Evolutionary conservation across 1,140 invertebrate genomes (phyloP), one percentile per base, ranked within the genome.

Genomic region (Andricus grossulariae): DNA sequence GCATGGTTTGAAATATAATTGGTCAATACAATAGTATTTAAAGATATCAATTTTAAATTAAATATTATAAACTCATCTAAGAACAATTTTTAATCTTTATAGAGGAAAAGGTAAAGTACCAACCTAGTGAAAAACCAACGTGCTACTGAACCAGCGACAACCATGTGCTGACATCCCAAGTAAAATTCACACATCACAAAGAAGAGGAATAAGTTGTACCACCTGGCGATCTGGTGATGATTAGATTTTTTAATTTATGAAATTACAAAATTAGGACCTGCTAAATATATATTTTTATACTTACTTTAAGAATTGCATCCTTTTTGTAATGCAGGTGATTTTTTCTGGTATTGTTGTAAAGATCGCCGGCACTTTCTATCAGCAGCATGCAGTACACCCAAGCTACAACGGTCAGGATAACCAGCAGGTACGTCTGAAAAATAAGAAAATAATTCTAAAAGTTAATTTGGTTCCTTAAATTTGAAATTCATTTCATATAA

Each of bases 101-200:
- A 50, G 12, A 57, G 2, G 57, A 72, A 72, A 49, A 54, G n/a
- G 70, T 66, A 21, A 51, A 72, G 49, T 60, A 51, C 71, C 73
- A 89, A 96, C 95, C 95, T 94, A 25, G 94, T 94, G 83, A 96
- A 97, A 85, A 95, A 97, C 96, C 96, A 97, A 13, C 91, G 92
- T 0, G 94, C 92, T 11, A 97, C 94, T 45, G 95, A 93, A n/a
- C 95, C 95, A 52, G 95, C 95, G 55, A 97, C 94, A 0, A 96
- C 92, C 88, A 96, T 93, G 86, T 96, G 94, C 82, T 97, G 96
- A 88, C 95, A 96, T 19, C 95, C 95, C 50, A 95, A 89, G 57
- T 95, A 93, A 85, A 97, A 96, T 88, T 96, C 94, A 50, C 90
- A 90, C n/a, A 94, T 89, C 94, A 96, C 96, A 72, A 96, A 92